Conservation (phyloP, 2,113 vertebrate species). For the Elephas maximus region DNA sequence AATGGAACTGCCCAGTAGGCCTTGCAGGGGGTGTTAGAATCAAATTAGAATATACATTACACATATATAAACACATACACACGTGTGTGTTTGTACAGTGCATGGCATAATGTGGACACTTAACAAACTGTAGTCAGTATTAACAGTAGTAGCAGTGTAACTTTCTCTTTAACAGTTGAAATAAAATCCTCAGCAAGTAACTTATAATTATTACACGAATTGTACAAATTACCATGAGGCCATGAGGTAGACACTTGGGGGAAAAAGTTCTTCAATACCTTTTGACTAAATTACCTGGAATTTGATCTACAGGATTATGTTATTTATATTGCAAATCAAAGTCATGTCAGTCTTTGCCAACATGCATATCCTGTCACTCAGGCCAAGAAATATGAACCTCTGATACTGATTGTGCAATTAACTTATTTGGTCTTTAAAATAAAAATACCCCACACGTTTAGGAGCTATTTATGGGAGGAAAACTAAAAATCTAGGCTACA, state of each 20-base stretch:
- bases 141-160: neutral
- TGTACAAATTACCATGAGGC: constrained; percentile 1
- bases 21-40: too few species aligned
- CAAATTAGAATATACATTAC: neutral
- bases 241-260: neutral
- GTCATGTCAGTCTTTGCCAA: constrained; percentile 45
- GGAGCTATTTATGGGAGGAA: neutral
- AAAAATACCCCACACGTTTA: constrained; percentile 37
- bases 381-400: constrained; percentile 53
- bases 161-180: constrained; percentile 28
- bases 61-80: neutral
- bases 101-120: neutral
- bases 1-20: neutral
- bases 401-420: constrained; percentile 67
- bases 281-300: constrained; percentile 38
- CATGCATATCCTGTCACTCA: neutral
- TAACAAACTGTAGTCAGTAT: neutral
- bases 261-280: neutral
- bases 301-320: constrained; percentile 59
- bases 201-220: constrained; percentile 53
- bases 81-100: neutral
- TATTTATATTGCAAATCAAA: constrained; percentile 72
- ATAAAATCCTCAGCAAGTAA: constrained; percentile 61
- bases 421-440: constrained; percentile 57
- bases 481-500: neutral